Evolutionary conservation across 2,888 invertebrate species (phyloP).

Genomic region (Sarcophaga carnaria): DNA sequence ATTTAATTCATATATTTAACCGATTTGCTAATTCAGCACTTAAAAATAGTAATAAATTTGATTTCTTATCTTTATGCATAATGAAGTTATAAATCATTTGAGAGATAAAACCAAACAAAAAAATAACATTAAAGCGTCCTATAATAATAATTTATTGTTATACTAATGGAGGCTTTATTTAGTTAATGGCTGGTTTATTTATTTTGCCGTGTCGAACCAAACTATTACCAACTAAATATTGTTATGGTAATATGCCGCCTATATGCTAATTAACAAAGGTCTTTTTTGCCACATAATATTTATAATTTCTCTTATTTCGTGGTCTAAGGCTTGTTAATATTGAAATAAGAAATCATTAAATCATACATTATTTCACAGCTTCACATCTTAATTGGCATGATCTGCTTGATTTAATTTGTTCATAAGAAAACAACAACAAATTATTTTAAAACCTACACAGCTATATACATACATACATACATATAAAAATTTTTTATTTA

Average conservation of each 20-base stretch:
- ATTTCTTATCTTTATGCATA: no score
- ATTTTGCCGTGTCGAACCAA: background rate
- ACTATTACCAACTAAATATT: background rate
- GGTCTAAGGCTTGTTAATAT: conserved; percentile 3
- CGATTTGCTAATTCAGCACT: background rate
- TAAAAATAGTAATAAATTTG: background rate
- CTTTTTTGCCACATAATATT: background rate
- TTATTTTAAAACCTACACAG: background rate
- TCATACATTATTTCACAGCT: conserved; percentile 21
- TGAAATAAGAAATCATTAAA: background rate
- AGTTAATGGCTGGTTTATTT: conserved; percentile 7
- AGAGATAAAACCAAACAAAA: no score
- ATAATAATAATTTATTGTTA: no score
- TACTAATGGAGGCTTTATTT: no score
- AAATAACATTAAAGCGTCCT: no score
- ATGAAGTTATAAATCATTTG: no score
- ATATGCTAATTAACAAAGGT: conserved; percentile 37
- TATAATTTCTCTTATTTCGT: background rate
- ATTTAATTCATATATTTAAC: background rate
- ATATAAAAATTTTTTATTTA: background rate
- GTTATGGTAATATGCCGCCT: conserved; percentile 32
- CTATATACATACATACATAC: no score
- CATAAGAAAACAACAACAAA: conserved; percentile 14
- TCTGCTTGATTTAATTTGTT: background rate
- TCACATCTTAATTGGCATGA: conserved; percentile 8